phyloP scores from a whole-genome alignment of 2,888 invertebrate species.

The Cybosia mesomella region DNA sequence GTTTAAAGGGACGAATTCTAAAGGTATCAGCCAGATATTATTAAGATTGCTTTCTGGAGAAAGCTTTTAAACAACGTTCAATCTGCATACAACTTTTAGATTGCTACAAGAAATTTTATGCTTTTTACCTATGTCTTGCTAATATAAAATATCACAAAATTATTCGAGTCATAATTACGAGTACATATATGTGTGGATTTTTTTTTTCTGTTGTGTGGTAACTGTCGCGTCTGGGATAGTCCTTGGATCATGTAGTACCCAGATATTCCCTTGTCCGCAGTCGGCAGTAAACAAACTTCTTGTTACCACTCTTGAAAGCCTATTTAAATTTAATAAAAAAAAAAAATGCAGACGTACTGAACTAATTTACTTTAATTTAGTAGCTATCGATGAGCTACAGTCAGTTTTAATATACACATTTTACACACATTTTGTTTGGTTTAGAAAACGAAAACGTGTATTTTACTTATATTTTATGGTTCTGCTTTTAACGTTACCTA shows the following conservation, averaged over 20 bases:
- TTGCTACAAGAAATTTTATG: not conserved
- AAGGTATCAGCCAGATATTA: constrained; percentile 24
- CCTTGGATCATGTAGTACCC: no score
- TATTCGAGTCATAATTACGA: no score
- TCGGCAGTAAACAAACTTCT: no score
- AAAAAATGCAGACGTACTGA: no score
- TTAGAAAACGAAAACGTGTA: not conserved
- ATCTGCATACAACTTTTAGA: not conserved
- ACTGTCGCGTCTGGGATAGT: no score
- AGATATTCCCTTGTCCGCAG: no score
- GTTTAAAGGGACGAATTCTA: constrained; percentile 44
- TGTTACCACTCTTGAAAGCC: no score
- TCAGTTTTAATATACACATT: not conserved
- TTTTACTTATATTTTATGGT: not conserved
- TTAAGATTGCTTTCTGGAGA: not conserved
- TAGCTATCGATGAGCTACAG: no score
- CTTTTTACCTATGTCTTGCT: not conserved
- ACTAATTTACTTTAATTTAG: no score
- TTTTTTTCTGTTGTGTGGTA: no score
- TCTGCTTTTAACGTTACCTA: not conserved
- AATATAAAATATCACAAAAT: no score
- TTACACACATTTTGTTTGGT: not conserved
- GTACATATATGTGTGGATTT: no score
- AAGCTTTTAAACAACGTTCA: not conserved
- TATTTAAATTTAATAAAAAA: not conserved